phyloP scores from a whole-genome alignment of 2,797 vertebrate genomes.

The Jordanella pulchra region DNA sequence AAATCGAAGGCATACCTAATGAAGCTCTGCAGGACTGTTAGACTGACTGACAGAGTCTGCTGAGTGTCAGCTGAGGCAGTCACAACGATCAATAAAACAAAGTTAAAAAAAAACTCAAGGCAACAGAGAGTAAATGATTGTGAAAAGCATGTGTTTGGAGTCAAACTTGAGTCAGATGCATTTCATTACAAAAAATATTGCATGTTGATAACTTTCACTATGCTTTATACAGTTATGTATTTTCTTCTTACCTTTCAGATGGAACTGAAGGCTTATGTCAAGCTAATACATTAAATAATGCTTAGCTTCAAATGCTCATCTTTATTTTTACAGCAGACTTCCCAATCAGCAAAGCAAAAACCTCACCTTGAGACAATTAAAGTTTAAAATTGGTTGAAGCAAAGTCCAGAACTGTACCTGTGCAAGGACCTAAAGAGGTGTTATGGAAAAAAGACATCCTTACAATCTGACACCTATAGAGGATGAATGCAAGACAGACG shows the following conservation, averaged over 20 bases:
- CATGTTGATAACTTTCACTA: neutral
- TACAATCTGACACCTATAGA: no score
- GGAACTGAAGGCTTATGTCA: no score
- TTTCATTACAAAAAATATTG: slow-evolving; percentile 32
- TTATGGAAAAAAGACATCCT: neutral
- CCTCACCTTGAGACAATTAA: neutral
- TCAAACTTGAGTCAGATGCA: slow-evolving; percentile 58
- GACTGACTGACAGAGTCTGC: slow-evolving; percentile 48
- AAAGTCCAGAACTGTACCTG: no score
- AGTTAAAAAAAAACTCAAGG: slow-evolving; percentile 11
- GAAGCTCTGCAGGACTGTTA: slow-evolving; percentile 60
- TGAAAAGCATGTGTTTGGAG: slow-evolving; percentile 48
- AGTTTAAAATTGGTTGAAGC: neutral
- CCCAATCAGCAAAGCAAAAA: no score
- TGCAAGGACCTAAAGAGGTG: neutral
- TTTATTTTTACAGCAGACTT: no score
- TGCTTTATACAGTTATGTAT: neutral
- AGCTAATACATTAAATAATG: no score
- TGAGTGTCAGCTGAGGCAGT: slow-evolving; percentile 52
- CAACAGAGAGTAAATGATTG: slow-evolving; percentile 46
- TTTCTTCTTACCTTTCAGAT: neutral
- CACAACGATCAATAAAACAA: slow-evolving; percentile 63
- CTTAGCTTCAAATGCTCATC: no score
- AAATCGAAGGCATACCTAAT: slow-evolving; percentile 48
- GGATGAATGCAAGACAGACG: neutral